These are phyloP conservation scores for Hylaeus anthracinus DNA, from an alignment of 1,140 invertebrate species.

Conservation along the genomic window DNA sequence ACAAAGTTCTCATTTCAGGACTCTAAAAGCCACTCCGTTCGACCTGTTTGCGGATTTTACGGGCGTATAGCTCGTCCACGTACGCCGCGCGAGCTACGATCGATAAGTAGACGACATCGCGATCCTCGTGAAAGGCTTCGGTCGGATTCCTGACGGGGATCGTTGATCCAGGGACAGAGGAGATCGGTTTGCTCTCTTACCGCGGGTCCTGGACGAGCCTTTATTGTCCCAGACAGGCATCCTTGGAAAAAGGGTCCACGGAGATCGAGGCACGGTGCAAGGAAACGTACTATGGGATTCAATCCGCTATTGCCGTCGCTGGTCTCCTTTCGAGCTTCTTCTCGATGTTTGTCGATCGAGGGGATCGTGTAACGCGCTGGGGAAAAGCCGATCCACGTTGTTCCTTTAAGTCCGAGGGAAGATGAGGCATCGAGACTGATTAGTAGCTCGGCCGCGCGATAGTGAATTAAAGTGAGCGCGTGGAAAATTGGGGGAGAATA, in stretches of 20 bases:
- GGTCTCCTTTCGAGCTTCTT: not conserved
- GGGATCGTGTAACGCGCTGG: not conserved
- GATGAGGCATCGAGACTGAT: not conserved
- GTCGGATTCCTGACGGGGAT: not conserved
- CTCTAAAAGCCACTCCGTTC: not conserved
- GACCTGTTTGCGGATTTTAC: not conserved
- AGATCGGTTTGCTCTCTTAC: slow-evolving; percentile 2
- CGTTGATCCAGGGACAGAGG: not conserved
- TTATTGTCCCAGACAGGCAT: slow-evolving; percentile 34
- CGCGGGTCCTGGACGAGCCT: not conserved
- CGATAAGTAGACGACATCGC: slow-evolving; percentile 1
- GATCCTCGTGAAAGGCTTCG: slow-evolving; percentile 5
- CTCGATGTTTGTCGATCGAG: slow-evolving; percentile 4
- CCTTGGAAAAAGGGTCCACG: not conserved
- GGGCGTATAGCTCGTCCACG: not conserved
- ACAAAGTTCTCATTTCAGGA: not conserved
- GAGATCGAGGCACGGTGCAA: not conserved
- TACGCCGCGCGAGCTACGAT: not conserved
- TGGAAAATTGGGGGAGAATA: not conserved
- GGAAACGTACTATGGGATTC: not conserved
- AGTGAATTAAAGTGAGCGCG: slow-evolving; percentile 3
- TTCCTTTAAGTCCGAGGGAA: not conserved
- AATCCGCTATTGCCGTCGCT: not conserved
- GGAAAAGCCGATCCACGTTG: not conserved
- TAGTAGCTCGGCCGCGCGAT: not conserved